Evolutionary conservation across 2,888 invertebrate genomes (phyloP).

Genomic region (Epinotia ramella): DNA sequence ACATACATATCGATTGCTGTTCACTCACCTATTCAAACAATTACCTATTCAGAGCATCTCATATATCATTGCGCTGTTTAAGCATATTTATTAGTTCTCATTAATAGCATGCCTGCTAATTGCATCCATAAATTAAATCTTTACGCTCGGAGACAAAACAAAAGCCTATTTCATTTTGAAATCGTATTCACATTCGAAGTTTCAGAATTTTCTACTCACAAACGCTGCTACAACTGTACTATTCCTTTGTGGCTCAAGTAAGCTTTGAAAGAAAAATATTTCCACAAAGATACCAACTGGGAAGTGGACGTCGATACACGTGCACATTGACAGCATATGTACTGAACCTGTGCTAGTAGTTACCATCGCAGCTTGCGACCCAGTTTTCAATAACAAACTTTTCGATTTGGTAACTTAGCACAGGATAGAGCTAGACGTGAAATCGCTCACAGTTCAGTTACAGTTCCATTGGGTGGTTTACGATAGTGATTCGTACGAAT

Average conservation of each 20-base stretch:
- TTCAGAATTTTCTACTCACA: conserved; percentile 12
- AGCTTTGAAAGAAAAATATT: conserved; percentile 43
- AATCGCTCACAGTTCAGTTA: conserved; percentile 22
- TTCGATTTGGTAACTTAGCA: conserved; percentile 26
- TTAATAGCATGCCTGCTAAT: conserved; percentile 19
- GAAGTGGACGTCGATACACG: conserved; percentile 28
- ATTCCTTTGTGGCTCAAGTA: conserved; percentile 35
- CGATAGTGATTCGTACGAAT: conserved; percentile 8
- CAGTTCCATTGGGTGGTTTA: conserved; percentile 1
- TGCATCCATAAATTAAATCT: conserved; percentile 10
- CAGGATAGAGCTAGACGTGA: conserved; percentile 15
- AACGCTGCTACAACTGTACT: conserved; percentile 5
- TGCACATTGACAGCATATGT: conserved; percentile 7
- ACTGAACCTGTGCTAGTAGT: conserved; percentile 13
- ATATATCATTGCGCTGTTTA: conserved; percentile 4
- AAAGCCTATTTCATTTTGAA: conserved; percentile 7
- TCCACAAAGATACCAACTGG: conserved; percentile 31
- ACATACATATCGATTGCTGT: not conserved
- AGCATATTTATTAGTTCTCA: conserved; percentile 14
- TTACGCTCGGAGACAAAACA: conserved; percentile 16
- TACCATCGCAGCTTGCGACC: conserved; percentile 21
- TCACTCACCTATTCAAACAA: not conserved
- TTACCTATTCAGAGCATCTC: not conserved
- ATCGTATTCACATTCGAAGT: conserved; percentile 4
- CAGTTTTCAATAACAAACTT: conserved; percentile 35